These are phyloP conservation scores for Acanthopagrus latus DNA, from an alignment of 2,797 vertebrate species.

Conservation along the genomic window DNA sequence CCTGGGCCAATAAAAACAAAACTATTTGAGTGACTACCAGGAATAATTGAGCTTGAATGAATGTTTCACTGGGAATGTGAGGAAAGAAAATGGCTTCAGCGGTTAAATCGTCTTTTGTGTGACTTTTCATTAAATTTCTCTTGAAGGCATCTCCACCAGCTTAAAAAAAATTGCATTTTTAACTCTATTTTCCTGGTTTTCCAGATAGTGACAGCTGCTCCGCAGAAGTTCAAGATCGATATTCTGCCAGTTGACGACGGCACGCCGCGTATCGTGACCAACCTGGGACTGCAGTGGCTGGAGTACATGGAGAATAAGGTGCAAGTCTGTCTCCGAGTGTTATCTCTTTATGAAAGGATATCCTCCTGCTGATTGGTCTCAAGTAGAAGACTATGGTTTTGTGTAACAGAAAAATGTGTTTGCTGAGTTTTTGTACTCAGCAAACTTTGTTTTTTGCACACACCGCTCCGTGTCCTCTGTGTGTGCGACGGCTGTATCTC, in stretches of 20 bases:
- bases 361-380: not conserved
- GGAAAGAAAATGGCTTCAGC: not conserved
- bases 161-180: not conserved
- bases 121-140: too few species aligned
- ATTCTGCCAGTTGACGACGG: conserved; percentile 93
- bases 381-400: not conserved
- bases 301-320: conserved; percentile 95
- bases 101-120: not conserved
- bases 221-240: conserved; percentile 93
- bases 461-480: not conserved
- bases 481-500: not conserved
- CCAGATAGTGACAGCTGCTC: conserved; percentile 91
- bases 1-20: not conserved
- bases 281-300: conserved; percentile 96
- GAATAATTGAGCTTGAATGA: not conserved
- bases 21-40: not conserved
- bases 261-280: conserved; percentile 93
- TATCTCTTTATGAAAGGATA: not conserved
- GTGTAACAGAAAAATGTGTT: not conserved
- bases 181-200: not conserved
- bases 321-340: not conserved
- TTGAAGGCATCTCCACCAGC: not conserved
- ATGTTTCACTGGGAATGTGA: not conserved
- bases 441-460: not conserved
- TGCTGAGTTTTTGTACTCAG: not conserved